Evolutionary conservation across 2,797 vertebrate species (phyloP), one percentile per base, ranked within the genome.

Genomic region (Channa striata): DNA sequence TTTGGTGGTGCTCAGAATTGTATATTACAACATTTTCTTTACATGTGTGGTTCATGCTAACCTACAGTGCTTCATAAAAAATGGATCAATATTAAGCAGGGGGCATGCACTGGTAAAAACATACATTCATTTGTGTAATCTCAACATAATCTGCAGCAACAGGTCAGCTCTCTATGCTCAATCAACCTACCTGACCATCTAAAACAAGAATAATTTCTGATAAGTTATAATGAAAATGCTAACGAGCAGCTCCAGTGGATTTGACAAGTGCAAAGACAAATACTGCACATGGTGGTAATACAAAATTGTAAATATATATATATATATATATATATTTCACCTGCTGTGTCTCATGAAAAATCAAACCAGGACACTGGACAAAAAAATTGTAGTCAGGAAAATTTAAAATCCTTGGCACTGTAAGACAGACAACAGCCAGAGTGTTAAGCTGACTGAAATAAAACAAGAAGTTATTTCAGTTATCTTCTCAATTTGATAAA

Each of bases 401-500:
- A 95, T 89, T 94, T 82, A 88, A 89, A 71, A 90, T 83, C 90
- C 86, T 89, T 94, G 90, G 93, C 77, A 85, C 90, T 91, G 83
- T 75, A 87, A 85, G 93, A 93, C 92, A 84, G 91, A 95, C 90
- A 86, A 90, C 84, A 85, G 82, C 73, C 65, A 89, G 11, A 93
- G 92, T 92, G 95, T 95, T 95, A 95, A 91, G 25, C 91, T 90
- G 92, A 95, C 94, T 89, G 94, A 96, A n/a, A 94, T 91, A 90
- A 66, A 91, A 89, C 90, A 85, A 93, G 89, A 90, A 93, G 60
- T 49, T 50, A 94, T 94, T 30, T 36, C 30, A n/a, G 94, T 96
- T 95, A 96, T 95, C 94, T 95, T 93, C 94, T 96, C 96, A 95
- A 95, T 95, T 95, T 93, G 91, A 79, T 96, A 96, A 97, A 95